phyloP scores from a whole-genome alignment of 2,888 invertebrate genomes.

The Spodoptera littoralis region DNA sequence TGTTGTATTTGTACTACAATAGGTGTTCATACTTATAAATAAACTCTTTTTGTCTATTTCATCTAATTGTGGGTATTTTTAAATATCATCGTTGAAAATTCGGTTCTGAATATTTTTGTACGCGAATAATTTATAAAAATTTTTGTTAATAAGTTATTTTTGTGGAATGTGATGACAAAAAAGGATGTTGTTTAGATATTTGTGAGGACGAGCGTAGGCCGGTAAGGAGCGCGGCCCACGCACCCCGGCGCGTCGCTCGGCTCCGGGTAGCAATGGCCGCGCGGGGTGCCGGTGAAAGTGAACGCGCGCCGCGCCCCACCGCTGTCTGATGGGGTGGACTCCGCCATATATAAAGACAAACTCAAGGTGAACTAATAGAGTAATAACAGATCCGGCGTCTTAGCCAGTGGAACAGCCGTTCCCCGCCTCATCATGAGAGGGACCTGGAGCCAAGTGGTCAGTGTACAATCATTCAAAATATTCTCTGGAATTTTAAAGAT shows the following conservation, averaged over 20 bases:
- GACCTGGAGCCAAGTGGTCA: constrained; percentile 90
- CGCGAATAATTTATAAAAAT: no score
- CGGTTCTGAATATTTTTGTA: no score
- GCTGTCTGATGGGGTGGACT: constrained; percentile 72
- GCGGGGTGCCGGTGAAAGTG: constrained; percentile 78
- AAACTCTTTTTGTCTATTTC: no score
- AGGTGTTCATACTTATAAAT: no score
- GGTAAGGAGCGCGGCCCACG: constrained; percentile 56
- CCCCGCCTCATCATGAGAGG: constrained; percentile 88
- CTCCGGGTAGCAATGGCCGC: constrained; percentile 14
- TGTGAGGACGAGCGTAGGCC: neutral
- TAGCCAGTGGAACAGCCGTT: constrained; percentile 77
- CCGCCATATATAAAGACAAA: constrained; percentile 76
- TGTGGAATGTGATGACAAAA: neutral
- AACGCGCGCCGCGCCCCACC: constrained; percentile 70
- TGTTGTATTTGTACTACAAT: no score
- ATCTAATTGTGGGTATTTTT: no score
- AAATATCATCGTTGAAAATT: no score
- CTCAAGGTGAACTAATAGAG: constrained; percentile 77
- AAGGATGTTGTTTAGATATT: neutral
- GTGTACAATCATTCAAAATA: constrained; percentile 70
- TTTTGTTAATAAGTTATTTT: neutral
- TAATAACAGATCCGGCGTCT: constrained; percentile 80
- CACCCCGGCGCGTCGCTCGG: constrained; percentile 51
- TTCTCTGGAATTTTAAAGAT: constrained; percentile 17